A percentile compares a stretch with the other conserved stretches of the same genome.
Evolutionary conservation across 53 echinoderm and acorn worm species (phyloP).

Genomic region (Temnopleurus reevesii): DNA sequence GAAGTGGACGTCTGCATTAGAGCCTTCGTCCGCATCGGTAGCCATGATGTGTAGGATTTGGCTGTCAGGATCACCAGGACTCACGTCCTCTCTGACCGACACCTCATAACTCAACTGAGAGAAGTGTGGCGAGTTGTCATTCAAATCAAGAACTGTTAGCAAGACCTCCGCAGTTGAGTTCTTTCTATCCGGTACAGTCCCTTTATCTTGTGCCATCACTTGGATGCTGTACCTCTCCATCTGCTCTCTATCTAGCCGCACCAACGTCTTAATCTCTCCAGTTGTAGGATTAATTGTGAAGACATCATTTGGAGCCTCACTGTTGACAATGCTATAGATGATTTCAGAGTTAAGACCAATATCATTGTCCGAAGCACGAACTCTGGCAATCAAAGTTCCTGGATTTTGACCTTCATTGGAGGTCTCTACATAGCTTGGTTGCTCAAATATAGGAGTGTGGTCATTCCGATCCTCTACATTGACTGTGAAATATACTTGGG

Average conservation of each 20-base stretch:
- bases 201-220: constrained; percentile 81
- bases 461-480: constrained; percentile 87
- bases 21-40: constrained; percentile 81
- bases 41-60: constrained; percentile 76
- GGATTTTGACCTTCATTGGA: constrained; percentile 75
- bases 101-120: constrained; percentile 80
- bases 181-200: constrained; percentile 70
- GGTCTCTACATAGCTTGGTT: constrained; percentile 74
- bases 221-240: constrained; percentile 67
- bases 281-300: constrained; percentile 71
- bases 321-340: constrained; percentile 85
- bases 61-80: constrained; percentile 56
- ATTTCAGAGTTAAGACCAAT: constrained; percentile 73
- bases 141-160: constrained; percentile 82
- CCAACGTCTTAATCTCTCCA: constrained; percentile 83
- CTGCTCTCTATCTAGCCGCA: constrained; percentile 78
- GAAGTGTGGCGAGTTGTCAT: constrained; percentile 96
- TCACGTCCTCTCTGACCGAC: constrained; percentile 73
- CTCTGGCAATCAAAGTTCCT: constrained; percentile 70
- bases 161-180: constrained; percentile 79
- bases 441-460: constrained; percentile 91
- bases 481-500: constrained; percentile 70
- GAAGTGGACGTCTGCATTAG: constrained; percentile 86
- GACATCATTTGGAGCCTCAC: constrained; percentile 84
- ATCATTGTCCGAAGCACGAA: constrained; percentile 82